Evolutionary conservation across 2,113 vertebrate genomes (phyloP).

Genomic region (Triplophysa dalaica): DNA sequence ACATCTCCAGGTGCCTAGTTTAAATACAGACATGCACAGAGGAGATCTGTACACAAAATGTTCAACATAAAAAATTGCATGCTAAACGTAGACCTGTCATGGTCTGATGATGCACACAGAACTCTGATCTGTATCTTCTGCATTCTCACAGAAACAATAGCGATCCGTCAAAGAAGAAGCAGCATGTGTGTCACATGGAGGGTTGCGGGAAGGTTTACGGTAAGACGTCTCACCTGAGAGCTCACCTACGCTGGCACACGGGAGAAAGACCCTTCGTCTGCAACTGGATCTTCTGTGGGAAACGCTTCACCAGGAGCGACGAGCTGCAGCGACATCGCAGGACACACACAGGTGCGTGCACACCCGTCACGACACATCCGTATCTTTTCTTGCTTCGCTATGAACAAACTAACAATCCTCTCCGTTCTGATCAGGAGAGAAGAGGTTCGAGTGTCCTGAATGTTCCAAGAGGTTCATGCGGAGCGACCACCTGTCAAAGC

Average conservation of each 20-base stretch:
- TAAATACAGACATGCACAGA: too few relatives aligned
- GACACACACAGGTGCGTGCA: conserved; percentile 89
- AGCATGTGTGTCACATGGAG: conserved; percentile 98
- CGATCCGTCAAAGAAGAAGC: conserved; percentile 97
- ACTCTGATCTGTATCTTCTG: background rate
- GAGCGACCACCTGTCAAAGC: conserved; percentile 98
- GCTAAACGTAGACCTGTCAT: background rate
- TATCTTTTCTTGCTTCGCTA: too few relatives aligned
- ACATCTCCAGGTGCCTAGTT: too few relatives aligned
- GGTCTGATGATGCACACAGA: background rate
- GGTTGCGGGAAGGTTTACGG: conserved; percentile 98
- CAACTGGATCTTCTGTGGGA: conserved; percentile 99
- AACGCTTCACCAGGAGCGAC: conserved; percentile 94
- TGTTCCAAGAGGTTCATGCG: conserved; percentile 99
- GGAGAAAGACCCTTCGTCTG: conserved; percentile 97
- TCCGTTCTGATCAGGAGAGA: conserved; percentile 82
- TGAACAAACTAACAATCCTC: background rate
- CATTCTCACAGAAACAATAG: conserved; percentile 81
- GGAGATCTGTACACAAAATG: background rate
- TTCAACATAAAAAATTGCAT: background rate
- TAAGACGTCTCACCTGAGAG: conserved; percentile 96
- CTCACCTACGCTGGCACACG: conserved; percentile 98
- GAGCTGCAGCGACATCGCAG: conserved; percentile 96
- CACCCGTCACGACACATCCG: background rate
- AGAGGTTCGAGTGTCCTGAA: conserved; percentile 96